phyloP scores from a whole-genome alignment of 2,113 vertebrate species.

The Sakesphorus luctuosus region DNA sequence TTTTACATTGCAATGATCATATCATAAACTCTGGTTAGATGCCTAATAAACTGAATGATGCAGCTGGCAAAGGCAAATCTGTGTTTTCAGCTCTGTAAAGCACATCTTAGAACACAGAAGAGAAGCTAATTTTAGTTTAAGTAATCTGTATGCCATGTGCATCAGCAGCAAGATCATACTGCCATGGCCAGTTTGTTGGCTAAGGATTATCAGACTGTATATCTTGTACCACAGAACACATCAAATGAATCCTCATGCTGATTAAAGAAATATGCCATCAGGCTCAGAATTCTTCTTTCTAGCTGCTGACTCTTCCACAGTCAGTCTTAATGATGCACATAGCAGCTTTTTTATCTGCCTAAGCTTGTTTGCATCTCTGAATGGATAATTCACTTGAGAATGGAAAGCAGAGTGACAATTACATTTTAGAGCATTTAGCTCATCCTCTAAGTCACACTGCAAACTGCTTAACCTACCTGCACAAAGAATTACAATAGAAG shows the following conservation, averaged over 20 bases:
- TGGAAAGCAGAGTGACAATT: not conserved
- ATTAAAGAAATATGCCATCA: conserved; percentile 4
- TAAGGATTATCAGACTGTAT: not conserved
- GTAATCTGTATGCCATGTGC: not conserved
- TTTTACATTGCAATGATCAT: not conserved
- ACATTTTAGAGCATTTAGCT: not conserved
- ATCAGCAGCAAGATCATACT: not conserved
- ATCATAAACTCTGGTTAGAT: not conserved
- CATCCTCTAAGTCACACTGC: not conserved
- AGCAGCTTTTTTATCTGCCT: not conserved
- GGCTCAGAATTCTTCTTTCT: not conserved
- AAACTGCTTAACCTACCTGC: not conserved
- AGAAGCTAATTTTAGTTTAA: not conserved
- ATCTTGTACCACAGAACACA: conserved; percentile 1
- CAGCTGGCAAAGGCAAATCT: not conserved
- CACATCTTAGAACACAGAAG: not conserved
- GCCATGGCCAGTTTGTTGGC: conserved; percentile 4
- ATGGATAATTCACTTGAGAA: not conserved
- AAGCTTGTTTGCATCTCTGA: not conserved
- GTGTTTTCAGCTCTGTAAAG: not conserved
- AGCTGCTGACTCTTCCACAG: not conserved
- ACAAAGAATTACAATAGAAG: not conserved
- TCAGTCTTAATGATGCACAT: not conserved
- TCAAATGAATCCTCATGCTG: conserved; percentile 2
- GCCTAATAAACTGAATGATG: not conserved